Evolutionary conservation across 2,113 vertebrate species (phyloP).

Genomic region (Cheirogaleus medius): DNA sequence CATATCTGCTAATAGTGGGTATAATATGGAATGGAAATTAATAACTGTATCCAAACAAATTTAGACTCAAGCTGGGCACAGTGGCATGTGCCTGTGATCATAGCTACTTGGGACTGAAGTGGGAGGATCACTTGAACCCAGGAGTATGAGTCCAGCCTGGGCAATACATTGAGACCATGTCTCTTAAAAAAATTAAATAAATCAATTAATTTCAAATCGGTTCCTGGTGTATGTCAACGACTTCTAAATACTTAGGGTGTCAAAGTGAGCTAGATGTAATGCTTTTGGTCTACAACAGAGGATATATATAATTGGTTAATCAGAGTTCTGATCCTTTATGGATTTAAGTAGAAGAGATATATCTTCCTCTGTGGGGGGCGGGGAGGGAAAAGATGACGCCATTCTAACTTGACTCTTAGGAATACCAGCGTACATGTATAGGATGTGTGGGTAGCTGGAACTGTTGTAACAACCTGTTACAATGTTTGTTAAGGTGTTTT

Average conservation of each 20-base stretch:
- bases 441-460: neutral
- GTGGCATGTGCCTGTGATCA: too few species aligned
- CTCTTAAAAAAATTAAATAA: too few species aligned
- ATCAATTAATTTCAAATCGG: neutral
- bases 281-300: neutral
- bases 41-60: neutral
- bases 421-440: neutral
- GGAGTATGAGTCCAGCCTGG: too few species aligned
- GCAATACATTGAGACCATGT: too few species aligned
- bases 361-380: neutral
- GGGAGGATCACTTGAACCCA: too few species aligned
- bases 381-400: neutral
- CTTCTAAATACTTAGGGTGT: neutral
- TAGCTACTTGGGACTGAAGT: too few species aligned
- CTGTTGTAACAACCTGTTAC: neutral
- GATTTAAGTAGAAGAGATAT: neutral
- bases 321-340: neutral
- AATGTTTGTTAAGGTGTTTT: neutral
- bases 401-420: neutral
- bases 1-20: neutral
- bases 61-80: neutral
- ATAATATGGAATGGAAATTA: neutral
- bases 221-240: neutral
- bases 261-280: neutral
- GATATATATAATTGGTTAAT: neutral